Evolutionary conservation across 2,113 vertebrate species (phyloP).

Genomic region (Dasyornis broadbenti): DNA sequence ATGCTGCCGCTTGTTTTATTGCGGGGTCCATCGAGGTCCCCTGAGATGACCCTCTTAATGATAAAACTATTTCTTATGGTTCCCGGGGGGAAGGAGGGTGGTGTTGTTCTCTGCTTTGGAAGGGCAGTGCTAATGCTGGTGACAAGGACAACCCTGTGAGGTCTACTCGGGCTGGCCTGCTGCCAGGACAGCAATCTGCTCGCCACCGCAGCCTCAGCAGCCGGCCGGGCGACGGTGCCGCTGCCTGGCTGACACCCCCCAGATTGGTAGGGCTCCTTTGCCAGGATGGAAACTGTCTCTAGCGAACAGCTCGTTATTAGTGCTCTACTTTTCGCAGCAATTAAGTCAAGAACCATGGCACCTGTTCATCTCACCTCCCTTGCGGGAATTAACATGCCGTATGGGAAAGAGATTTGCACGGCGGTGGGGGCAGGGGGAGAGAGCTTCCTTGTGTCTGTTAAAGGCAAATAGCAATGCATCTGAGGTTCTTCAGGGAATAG

Average conservation of each 20-base stretch:
- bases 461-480: neutral
- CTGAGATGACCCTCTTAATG: neutral
- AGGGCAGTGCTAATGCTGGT: neutral
- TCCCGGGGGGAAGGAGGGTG: neutral
- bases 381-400: neutral
- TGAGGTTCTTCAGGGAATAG: neutral
- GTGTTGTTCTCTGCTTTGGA: neutral
- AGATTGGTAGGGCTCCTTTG: slow-evolving; percentile 1
- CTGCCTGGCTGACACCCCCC: neutral
- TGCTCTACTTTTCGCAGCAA: slow-evolving; percentile 21
- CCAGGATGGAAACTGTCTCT: slow-evolving; percentile 10
- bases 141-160: neutral
- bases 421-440: neutral
- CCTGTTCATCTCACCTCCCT: slow-evolving; percentile 4
- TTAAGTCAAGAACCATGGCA: slow-evolving; percentile 40
- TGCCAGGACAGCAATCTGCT: neutral
- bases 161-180: neutral
- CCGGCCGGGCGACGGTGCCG: neutral
- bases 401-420: neutral
- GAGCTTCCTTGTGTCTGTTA: neutral
- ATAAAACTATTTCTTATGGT: neutral
- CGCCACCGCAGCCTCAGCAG: neutral
- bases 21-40: fast-evolving
- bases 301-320: slow-evolving; percentile 33
- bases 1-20: neutral